Base-by-base conservation (phyloP, 2,888 invertebrate genomes). In the Melieria picta region DNA sequence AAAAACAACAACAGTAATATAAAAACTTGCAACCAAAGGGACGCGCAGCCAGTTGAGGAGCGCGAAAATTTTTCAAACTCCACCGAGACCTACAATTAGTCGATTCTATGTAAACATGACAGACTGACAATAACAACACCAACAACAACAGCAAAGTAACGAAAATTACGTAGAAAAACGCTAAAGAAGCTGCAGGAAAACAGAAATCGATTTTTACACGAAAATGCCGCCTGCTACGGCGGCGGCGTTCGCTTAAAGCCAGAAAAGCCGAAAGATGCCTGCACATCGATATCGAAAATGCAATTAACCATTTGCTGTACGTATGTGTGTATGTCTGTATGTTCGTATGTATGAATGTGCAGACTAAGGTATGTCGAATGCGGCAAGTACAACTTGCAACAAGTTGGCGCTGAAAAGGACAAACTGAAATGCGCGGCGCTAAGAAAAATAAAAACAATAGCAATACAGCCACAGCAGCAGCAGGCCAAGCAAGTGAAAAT, bases 221-320 rank as follows among this genome's bases (percentile, higher is more conserved):
- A 67, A 61, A n/a, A 66, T 56, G 48, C 65, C 66, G 65, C 66
- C 68, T 66, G 48, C 58, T 42, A 7, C 45, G 52, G 50, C 42
- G 64, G 16, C 30, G 45, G 46, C 65, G 58, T 55, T 16, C 71
- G 10, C 43, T 30, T 6, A 73, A 75, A 82, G 83, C 82, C 30
- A 13, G 30, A 56, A 6, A 56, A 30, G 30, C 47, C 7, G 11
- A 52, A 73, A 81, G 83, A 84, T 84, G 84, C 84, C 83, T 81
- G 76, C 79, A 80, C 83, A 82, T 80, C 81, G 83, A 84, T 84
- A 84, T 84, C 83, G 84, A 84, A 83, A 84, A 84, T 84, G 84
- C 84, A 83, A 83, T 83, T 83, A 83, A 84, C 80, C 80, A 81
- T 81, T 82, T 81, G 81, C 80, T 46, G 13, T 62, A 62, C 47